Conservation (phyloP, 2,113 vertebrate genomes). For the Urocolius indicus region DNA sequence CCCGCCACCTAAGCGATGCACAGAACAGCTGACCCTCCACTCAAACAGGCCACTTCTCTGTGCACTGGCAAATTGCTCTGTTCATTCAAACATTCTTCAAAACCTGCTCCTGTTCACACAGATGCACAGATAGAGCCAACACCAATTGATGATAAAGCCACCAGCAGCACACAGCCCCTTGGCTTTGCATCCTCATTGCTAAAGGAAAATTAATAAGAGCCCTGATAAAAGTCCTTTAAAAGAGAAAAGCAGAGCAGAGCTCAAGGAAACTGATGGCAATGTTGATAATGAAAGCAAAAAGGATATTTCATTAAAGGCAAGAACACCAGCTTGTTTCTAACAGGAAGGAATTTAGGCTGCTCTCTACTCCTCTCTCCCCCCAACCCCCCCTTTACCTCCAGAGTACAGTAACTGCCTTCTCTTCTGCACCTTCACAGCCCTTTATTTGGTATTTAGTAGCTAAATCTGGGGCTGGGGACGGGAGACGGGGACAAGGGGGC, state of each 20-base stretch:
- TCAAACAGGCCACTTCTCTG: not conserved
- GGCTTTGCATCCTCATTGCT: accelerated
- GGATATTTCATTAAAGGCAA: slow-evolving; percentile 1
- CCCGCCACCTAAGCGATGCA: not conserved
- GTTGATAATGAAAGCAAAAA: not conserved
- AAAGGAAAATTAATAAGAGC: not conserved
- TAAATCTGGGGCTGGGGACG: not conserved
- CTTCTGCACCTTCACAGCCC: not conserved
- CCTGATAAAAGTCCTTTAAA: not conserved
- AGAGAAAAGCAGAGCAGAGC: not conserved
- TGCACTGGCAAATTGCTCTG: not conserved
- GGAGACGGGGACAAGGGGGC: not conserved
- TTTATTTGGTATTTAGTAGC: not conserved
- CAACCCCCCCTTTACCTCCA: not conserved
- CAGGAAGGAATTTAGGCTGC: not conserved
- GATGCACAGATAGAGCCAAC: not conserved
- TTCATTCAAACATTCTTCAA: not conserved
- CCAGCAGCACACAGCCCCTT: accelerated
- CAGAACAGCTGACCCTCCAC: not conserved
- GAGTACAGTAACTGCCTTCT: not conserved
- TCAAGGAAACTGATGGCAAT: not conserved
- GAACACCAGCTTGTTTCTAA: not conserved
- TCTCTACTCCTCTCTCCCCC: not conserved
- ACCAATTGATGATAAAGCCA: not conserved
- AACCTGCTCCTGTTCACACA: not conserved